Percentiles rank a stretch among this genome's conserved stretches.
Evolutionary conservation across 2,797 vertebrate genomes (phyloP).

Genomic region (Ataeniobius toweri): DNA sequence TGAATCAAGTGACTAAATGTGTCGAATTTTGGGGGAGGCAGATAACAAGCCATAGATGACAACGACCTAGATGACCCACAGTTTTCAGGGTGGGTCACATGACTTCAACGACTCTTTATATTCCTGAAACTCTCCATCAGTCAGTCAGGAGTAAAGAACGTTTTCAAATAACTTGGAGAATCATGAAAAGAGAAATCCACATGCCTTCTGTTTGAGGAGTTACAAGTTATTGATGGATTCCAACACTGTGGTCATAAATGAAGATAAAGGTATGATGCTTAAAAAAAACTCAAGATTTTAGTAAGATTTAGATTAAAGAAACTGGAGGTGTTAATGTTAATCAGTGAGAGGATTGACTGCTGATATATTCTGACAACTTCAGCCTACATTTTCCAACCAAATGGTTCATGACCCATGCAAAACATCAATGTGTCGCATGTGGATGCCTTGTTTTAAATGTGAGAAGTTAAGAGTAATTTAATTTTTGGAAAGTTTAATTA

Average conservation of each 20-base stretch:
- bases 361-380: background rate
- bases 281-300: background rate
- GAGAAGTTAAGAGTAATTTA: background rate
- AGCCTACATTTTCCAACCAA: background rate
- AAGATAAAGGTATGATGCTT: conserved; percentile 3
- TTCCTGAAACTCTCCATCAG: background rate
- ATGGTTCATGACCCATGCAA: background rate
- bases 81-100: conserved; percentile 5
- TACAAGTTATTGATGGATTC: background rate
- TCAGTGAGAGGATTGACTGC: background rate
- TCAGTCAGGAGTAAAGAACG: background rate
- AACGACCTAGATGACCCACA: background rate
- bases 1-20: background rate
- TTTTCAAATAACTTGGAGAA: background rate
- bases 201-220: background rate
- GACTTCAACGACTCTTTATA: background rate
- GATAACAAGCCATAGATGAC: background rate
- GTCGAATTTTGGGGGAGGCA: background rate
- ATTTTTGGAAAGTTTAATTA: background rate
- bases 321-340: background rate
- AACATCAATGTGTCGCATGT: too few species aligned
- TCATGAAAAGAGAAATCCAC: background rate
- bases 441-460: background rate
- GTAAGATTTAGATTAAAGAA: background rate
- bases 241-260: background rate